Evolutionary conservation across 2,888 invertebrate species (phyloP), one percentile per base, ranked within the genome.

Genomic region (Mylabris sibirica): DNA sequence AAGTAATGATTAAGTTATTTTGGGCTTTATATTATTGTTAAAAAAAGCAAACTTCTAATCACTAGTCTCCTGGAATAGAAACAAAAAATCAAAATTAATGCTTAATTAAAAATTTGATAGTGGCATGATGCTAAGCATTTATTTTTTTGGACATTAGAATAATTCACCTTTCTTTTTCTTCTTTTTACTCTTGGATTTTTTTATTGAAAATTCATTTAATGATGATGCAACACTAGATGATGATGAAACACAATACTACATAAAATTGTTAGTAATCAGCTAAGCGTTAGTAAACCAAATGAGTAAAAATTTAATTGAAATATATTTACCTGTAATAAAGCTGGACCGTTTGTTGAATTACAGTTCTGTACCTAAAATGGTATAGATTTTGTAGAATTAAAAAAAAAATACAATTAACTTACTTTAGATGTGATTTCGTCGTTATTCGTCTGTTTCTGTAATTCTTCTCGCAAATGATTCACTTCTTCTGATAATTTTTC

Each of bases 181-280:
- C 76, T 79, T 79, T 77, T 80, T 79, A 69, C 75, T 79, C 75
- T 79, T 80, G 73, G 74, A 73, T 76, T 79, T 80, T 75, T 79
- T 80, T 69, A 74, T 65, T 35, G 73, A 64, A 57, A 73, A 69
- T 64, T 75, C 76, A 63, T 59, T 69, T 63, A 73, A 66, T 9
- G 78, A 79, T 60, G 80, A 79, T 59, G 79, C 77, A 66, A 77
- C 72, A 74, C 78, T 80, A 74, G 80, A 79, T 64, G 78, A 73
- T 34, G 79, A 76, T 64, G 80, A 78, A 66, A 77, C 70, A 66
- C 70, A 75, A 68, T 73, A 71, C 76, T 76, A 69, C 53, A 72
- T 67, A 69, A 68, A 70, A 72, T 12, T 44, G 26, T 57, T 57
- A 59, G 38, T 62, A 59, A 60, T 67, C 64, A 68, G 67, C 61